phyloP scores from a whole-genome alignment of 1,140 invertebrate species.

The Tetraneura akinire region DNA sequence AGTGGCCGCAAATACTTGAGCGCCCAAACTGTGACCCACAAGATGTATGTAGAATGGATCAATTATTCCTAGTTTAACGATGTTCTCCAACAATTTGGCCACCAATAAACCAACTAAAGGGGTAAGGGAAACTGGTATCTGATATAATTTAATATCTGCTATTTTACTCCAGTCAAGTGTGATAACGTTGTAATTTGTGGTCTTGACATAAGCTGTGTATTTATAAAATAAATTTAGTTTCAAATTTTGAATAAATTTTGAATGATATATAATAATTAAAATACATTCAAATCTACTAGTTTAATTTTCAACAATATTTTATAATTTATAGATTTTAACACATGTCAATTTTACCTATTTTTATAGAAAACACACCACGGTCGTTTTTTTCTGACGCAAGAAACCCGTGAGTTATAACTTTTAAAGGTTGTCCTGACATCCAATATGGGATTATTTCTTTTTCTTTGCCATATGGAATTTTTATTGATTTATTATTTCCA shows the following conservation, averaged over 20 bases:
- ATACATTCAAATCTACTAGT: too few species aligned
- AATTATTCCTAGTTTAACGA: slow-evolving; percentile 40
- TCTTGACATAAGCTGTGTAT: slow-evolving; percentile 62
- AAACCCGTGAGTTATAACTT: slow-evolving; percentile 21
- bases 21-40: slow-evolving; percentile 78
- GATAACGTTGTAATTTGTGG: slow-evolving; percentile 66
- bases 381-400: neutral
- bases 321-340: too few species aligned
- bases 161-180: slow-evolving; percentile 66
- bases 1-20: slow-evolving; percentile 77
- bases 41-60: slow-evolving; percentile 43
- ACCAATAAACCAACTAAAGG: slow-evolving; percentile 58
- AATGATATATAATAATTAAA: too few species aligned
- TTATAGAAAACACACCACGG: slow-evolving; percentile 12
- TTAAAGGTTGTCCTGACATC: neutral
- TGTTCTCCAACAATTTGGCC: slow-evolving; percentile 52
- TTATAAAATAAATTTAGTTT: too few species aligned
- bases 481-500: slow-evolving; percentile 2
- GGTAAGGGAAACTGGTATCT: slow-evolving; percentile 52
- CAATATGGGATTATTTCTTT: neutral
- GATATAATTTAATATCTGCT: slow-evolving; percentile 58
- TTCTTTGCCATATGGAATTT: neutral
- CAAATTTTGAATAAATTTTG: too few species aligned
- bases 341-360: neutral
- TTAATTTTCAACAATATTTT: too few species aligned